A percentile compares a stretch with the other conserved stretches of the same genome.
Evolutionary conservation across 2,113 vertebrate genomes (phyloP).

Genomic region (Bucco capensis): DNA sequence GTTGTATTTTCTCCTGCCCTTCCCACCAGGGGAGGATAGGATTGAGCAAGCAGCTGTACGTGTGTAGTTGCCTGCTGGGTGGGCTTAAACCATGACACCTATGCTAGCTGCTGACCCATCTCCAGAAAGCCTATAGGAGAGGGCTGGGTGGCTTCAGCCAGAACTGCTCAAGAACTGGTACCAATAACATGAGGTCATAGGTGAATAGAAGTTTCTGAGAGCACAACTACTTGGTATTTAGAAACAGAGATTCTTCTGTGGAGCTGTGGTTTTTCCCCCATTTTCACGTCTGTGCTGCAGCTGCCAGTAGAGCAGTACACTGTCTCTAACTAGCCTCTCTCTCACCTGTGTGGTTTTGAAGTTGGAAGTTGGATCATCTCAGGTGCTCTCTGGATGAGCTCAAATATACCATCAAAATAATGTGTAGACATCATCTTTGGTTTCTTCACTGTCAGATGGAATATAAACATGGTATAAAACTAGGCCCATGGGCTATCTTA

Average conservation of each 20-base stretch:
- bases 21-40: no score
- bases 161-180: background rate
- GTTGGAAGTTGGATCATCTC: background rate
- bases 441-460: background rate
- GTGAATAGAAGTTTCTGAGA: background rate
- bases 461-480: background rate
- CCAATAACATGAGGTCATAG: fast-evolving
- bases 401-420: background rate
- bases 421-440: background rate
- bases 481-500: background rate
- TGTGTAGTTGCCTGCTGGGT: no score
- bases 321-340: background rate
- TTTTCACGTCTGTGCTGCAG: background rate
- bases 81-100: no score
- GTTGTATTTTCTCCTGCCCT: no score
- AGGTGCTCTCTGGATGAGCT: background rate
- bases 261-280: fast-evolving
- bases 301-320: background rate
- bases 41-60: no score
- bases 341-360: background rate
- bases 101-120: background rate
- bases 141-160: background rate
- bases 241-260: background rate
- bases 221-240: background rate
- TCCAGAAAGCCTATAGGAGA: background rate